A percentile compares a stretch with the other conserved stretches of the same genome.
Conservation (phyloP, 2,888 invertebrate genomes). For the Tigriopus californicus region DNA sequence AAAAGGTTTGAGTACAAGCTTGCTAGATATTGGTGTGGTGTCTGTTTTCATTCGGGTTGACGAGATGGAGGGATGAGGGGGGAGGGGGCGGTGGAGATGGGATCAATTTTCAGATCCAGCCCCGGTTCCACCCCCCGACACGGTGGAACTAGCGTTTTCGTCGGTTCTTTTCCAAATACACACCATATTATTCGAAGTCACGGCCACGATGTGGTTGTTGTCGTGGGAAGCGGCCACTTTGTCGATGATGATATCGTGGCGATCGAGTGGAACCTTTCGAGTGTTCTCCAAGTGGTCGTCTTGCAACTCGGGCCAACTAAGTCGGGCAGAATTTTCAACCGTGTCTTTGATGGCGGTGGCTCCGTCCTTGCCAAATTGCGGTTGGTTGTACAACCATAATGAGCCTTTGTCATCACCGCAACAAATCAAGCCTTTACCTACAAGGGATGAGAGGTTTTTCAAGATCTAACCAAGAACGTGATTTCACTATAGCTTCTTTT, state of each 20-base stretch:
- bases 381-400: constrained; percentile 25
- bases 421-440: constrained; percentile 22
- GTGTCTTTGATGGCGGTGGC: constrained; percentile 13
- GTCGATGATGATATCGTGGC: constrained; percentile 25
- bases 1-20: too few species aligned
- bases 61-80: too few species aligned
- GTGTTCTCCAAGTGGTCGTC: constrained; percentile 21
- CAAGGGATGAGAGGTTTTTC: too few species aligned
- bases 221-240: constrained; percentile 23
- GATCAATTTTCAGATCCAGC: too few species aligned
- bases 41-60: too few species aligned
- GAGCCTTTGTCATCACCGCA: constrained; percentile 27
- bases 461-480: background rate
- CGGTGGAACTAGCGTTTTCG: too few species aligned
- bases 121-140: too few species aligned
- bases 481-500: background rate
- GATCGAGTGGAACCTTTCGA: constrained; percentile 24
- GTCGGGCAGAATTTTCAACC: constrained; percentile 20
- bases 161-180: constrained; percentile 23
- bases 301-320: constrained; percentile 24
- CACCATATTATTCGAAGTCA: constrained; percentile 27
- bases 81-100: too few species aligned
- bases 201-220: constrained; percentile 24
- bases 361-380: constrained; percentile 17
- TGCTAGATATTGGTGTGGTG: too few species aligned